Percentiles rank a stretch among this genome's conserved stretches.
Conservation (phyloP, 2,113 vertebrate genomes). For the Acanthisitta chloris region DNA sequence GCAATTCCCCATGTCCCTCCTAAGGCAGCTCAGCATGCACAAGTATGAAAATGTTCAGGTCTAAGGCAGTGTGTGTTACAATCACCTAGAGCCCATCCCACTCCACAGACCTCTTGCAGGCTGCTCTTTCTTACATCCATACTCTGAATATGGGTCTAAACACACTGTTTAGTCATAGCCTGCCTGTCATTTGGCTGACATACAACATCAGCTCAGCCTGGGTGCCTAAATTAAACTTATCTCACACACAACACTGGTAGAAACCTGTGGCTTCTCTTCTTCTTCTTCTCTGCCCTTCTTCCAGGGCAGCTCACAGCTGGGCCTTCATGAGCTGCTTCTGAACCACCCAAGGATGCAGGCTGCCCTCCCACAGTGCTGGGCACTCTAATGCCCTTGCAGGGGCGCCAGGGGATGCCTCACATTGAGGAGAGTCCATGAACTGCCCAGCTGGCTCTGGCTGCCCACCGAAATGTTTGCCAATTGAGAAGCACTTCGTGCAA, state of each 20-base stretch:
- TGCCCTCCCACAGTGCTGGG: background rate
- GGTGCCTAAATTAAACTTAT: background rate
- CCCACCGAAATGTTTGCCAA: too few relatives aligned
- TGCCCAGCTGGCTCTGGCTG: too few relatives aligned
- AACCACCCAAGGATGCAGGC: accelerated
- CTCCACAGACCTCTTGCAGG: background rate
- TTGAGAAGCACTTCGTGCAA: too few relatives aligned
- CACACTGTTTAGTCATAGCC: background rate
- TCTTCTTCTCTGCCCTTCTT: too few relatives aligned
- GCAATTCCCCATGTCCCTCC: background rate
- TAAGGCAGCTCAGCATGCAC: background rate
- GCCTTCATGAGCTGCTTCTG: background rate
- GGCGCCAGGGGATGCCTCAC: background rate
- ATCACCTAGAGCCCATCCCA: background rate
- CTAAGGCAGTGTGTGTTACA: too few relatives aligned
- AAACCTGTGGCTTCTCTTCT: accelerated
- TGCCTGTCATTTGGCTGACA: accelerated
- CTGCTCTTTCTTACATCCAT: background rate
- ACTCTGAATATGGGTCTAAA: background rate
- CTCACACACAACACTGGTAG: accelerated
- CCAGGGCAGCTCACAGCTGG: background rate
- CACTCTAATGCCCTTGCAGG: too few relatives aligned
- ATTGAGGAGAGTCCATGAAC: background rate
- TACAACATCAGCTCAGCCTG: background rate
- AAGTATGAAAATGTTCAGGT: background rate